A percentile compares a stretch with the other conserved stretches of the same genome.
These are phyloP conservation scores for Conus canariensis DNA, from an alignment of 2,888 invertebrate genomes.

Conservation along the genomic window DNA sequence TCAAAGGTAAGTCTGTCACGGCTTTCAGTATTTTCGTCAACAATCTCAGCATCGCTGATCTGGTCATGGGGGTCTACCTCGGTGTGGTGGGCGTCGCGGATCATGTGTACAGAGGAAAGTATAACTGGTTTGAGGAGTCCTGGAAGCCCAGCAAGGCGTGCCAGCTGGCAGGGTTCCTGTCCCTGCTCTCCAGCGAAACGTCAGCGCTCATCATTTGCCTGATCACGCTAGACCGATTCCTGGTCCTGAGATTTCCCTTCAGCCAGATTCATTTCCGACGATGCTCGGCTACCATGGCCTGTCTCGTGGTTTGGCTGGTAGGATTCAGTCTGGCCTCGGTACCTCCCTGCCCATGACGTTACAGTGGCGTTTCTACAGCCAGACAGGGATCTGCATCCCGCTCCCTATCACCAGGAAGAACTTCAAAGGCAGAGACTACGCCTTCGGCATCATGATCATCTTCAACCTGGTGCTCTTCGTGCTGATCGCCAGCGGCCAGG, in stretches of 20 bases:
- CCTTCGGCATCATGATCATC: constrained; percentile 72
- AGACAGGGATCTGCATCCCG: constrained; percentile 74
- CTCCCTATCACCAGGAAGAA: constrained; percentile 73
- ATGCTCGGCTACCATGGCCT: constrained; percentile 58
- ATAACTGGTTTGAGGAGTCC: constrained; percentile 56
- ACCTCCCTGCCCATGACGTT: constrained; percentile 61
- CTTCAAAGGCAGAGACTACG: constrained; percentile 76
- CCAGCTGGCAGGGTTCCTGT: constrained; percentile 58
- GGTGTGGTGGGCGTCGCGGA: constrained; percentile 59
- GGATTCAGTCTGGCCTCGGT: constrained; percentile 65
- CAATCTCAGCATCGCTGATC: constrained; percentile 46
- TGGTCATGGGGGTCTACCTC: constrained; percentile 61
- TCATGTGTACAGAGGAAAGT: constrained; percentile 55
- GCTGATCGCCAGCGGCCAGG: constrained; percentile 71
- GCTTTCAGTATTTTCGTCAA: constrained; percentile 42
- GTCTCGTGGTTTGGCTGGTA: constrained; percentile 64
- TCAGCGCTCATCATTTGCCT: constrained; percentile 83
- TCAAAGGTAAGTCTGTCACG: background rate
- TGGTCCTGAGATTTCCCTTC: constrained; percentile 83
- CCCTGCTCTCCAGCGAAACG: constrained; percentile 81
- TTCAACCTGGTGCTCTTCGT: constrained; percentile 73
- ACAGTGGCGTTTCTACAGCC: constrained; percentile 66
- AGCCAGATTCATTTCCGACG: constrained; percentile 63
- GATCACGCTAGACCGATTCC: constrained; percentile 84
- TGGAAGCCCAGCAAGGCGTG: constrained; percentile 60